Evolutionary conservation across 2,113 vertebrate species (phyloP).

Genomic region (Hyperoodon ampullatus): DNA sequence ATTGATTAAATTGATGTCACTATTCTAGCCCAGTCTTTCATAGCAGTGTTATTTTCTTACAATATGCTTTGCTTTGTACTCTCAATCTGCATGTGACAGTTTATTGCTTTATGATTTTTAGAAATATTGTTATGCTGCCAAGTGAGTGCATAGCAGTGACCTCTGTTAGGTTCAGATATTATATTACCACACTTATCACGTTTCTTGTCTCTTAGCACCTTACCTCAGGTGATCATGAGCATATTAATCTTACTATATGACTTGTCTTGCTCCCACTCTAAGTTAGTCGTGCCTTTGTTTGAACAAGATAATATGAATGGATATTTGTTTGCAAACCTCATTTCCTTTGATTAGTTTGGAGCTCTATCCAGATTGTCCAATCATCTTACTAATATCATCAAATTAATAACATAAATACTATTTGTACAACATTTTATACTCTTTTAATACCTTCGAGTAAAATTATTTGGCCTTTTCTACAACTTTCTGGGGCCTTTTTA

Average conservation of each 20-base stretch:
- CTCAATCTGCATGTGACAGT: not conserved
- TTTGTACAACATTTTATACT: not conserved
- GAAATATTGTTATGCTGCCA: not conserved
- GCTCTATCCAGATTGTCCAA: slow-evolving; percentile 14
- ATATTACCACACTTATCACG: not conserved
- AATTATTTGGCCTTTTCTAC: slow-evolving; percentile 22
- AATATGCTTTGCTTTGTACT: slow-evolving; percentile 7
- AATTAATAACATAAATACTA: slow-evolving; percentile 19
- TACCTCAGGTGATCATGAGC: not conserved
- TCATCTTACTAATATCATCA: not conserved
- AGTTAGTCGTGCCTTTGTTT: slow-evolving; percentile 19
- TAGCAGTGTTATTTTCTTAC: not conserved
- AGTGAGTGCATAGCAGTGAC: not conserved
- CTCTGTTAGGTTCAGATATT: not conserved
- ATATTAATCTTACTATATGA: not conserved
- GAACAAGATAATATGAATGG: slow-evolving; percentile 6
- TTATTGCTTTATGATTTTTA: slow-evolving; percentile 36
- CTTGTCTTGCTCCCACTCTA: not conserved
- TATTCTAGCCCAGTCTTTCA: slow-evolving; percentile 27
- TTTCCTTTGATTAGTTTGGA: slow-evolving; percentile 45
- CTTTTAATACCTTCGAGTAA: slow-evolving; percentile 9
- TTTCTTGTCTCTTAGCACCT: not conserved
- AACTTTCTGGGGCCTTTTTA: slow-evolving; percentile 7
- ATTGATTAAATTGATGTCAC: slow-evolving; percentile 36
- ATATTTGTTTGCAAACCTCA: slow-evolving; percentile 39